Base-by-base conservation (phyloP, 37 sponge, comb jelly and placozoan genomes). In the Oopsacas minuta region DNA sequence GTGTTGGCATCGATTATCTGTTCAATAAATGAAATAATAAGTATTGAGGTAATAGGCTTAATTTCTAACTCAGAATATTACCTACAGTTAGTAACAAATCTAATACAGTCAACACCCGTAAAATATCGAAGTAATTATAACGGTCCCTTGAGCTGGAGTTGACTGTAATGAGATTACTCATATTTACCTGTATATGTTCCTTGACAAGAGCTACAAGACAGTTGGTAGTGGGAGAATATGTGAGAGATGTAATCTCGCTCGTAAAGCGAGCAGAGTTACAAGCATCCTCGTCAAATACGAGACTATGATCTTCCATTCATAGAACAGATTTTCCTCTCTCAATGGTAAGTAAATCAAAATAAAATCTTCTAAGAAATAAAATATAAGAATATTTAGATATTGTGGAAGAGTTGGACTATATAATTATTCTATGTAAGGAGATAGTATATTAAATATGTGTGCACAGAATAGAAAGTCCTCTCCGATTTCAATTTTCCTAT, bases 1-100 rank as follows among this genome's bases (percentile, higher is more conserved):
- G 75, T 61, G 75, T 34, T 61, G 75, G 75, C 75, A n/a, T 61
- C 75, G 75, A 61, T 61, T 3, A 61, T 61, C 75, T 61, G 75
- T 25, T 15, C 49, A 42, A 42, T 42, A 42, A 17, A 42, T 15
- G 15, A 8, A 17, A 15, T 42, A 42, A 42, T 42, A 42, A 17
- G 49, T 15, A 42, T n/a, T n/a, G n/a, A n/a, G n/a, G n/a, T n/a
- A n/a, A n/a, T n/a, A n/a, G n/a, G n/a, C n/a, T n/a, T n/a, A n/a
- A n/a, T n/a, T n/a, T n/a, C n/a, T n/a, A n/a, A n/a, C n/a, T n/a
- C n/a, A n/a, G n/a, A n/a, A n/a, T n/a, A n/a, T n/a, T n/a, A n/a
- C n/a, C n/a, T n/a, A n/a, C n/a, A n/a, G n/a, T n/a, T n/a, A n/a
- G n/a, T n/a, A n/a, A n/a, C n/a, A n/a, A n/a, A n/a, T n/a, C n/a